Evolutionary conservation across 1,140 invertebrate species (phyloP).

Genomic region (Meloidogyne floridensis): DNA sequence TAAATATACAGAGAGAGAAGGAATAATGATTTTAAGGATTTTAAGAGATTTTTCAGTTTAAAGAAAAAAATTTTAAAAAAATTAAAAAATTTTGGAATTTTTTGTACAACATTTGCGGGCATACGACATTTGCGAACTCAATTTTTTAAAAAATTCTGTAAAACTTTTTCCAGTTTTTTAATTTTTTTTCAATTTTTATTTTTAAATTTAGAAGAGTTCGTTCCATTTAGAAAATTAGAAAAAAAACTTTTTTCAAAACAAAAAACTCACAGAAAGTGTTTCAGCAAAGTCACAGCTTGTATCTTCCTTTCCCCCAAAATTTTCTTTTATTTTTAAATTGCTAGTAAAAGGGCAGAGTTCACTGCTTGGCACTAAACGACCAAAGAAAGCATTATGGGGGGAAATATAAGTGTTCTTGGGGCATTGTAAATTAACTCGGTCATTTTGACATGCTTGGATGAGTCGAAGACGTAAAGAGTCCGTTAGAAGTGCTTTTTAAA

Average conservation of each 20-base stretch:
- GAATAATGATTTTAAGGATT: not conserved
- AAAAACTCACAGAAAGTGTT: constrained; percentile 48
- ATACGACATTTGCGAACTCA: too few species aligned
- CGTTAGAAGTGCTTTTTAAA: constrained; percentile 43
- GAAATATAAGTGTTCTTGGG: constrained; percentile 54
- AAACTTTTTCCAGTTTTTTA: too few species aligned
- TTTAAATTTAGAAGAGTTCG: too few species aligned
- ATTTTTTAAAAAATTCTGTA: too few species aligned
- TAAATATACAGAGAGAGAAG: not conserved
- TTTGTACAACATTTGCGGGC: too few species aligned
- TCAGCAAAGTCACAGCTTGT: constrained; percentile 54
- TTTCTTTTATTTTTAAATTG: not conserved
- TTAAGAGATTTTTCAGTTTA: not conserved
- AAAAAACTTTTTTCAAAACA: not conserved
- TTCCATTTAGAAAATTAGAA: not conserved
- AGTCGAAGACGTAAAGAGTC: constrained; percentile 48
- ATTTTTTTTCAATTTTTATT: too few species aligned
- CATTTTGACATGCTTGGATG: constrained; percentile 53
- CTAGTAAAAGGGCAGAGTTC: constrained; percentile 45
- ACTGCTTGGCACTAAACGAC: constrained; percentile 49
- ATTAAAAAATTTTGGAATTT: too few species aligned
- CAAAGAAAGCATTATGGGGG: constrained; percentile 53
- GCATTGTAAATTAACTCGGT: constrained; percentile 51
- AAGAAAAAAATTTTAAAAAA: not conserved
- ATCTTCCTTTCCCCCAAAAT: constrained; percentile 36